Percentiles rank a stretch among this genome's conserved stretches.
Conservation (phyloP, 2,113 vertebrate genomes). For the cat (Felis catus) region F.catus_Fca126_mat1.0 CM031416.1:146485501-146486000, state of each 20-base stretch:
- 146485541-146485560: slow-evolving; percentile 87
- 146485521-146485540: slow-evolving; percentile 89
- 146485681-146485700: slow-evolving; percentile 86
- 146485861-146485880: slow-evolving; percentile 90
- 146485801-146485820: slow-evolving; percentile 84
- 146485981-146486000: slow-evolving; percentile 99
- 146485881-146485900: slow-evolving; percentile 94
- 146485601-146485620: slow-evolving; percentile 90
- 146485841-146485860: slow-evolving; percentile 87
- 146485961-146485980: slow-evolving; percentile 99
- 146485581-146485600: slow-evolving; percentile 88
- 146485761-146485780: slow-evolving; percentile 89
- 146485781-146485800: slow-evolving; percentile 88
- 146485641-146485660: slow-evolving; percentile 91
- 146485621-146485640: slow-evolving; percentile 87
- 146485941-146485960: slow-evolving; percentile 98
- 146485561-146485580: slow-evolving; percentile 88
- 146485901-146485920: slow-evolving; percentile 90
- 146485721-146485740: slow-evolving; percentile 86
- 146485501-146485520: slow-evolving; percentile 86
- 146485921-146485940: slow-evolving; percentile 86
- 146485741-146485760: slow-evolving; percentile 87
- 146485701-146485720: slow-evolving; percentile 87
- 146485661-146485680: slow-evolving; percentile 93
- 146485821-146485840: slow-evolving; percentile 96